A percentile compares a stretch with the other conserved stretches of the same genome.
Conservation (phyloP, 1,140 invertebrate species). For the Coptotermes formosanus region DNA sequence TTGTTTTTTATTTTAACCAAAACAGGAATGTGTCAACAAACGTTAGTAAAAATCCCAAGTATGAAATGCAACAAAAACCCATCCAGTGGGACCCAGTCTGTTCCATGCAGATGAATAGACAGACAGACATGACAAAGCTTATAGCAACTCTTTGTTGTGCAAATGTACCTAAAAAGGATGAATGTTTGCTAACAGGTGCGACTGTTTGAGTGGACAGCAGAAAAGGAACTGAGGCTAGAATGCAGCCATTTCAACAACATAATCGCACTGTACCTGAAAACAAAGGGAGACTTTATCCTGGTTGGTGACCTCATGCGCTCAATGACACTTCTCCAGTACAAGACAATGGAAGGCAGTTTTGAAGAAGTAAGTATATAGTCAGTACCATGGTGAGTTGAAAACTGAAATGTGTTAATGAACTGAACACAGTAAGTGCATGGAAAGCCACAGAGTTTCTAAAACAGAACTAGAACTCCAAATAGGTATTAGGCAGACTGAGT, state of each 20-base stretch:
- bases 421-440: background rate
- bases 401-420: background rate
- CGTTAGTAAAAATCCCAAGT: too few species aligned
- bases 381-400: background rate
- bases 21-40: too few species aligned
- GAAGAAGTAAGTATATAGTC: slow-evolving; percentile 66
- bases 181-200: slow-evolving; percentile 59
- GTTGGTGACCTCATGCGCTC: slow-evolving; percentile 98
- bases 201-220: slow-evolving; percentile 95
- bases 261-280: slow-evolving; percentile 90
- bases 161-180: too few species aligned
- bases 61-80: too few species aligned
- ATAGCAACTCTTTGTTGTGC: too few species aligned
- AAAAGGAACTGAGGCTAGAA: slow-evolving; percentile 92
- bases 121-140: too few species aligned
- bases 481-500: too few species aligned
- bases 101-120: too few species aligned
- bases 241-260: slow-evolving; percentile 98
- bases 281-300: slow-evolving; percentile 96
- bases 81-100: too few species aligned
- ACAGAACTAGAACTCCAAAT: too few species aligned
- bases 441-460: too few species aligned
- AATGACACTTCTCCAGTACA: slow-evolving; percentile 90
- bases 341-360: slow-evolving; percentile 96
- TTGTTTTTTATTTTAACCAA: too few species aligned